Evolutionary conservation across 2,888 invertebrate species (phyloP).

Genomic region (Lomographa bimaculata): DNA sequence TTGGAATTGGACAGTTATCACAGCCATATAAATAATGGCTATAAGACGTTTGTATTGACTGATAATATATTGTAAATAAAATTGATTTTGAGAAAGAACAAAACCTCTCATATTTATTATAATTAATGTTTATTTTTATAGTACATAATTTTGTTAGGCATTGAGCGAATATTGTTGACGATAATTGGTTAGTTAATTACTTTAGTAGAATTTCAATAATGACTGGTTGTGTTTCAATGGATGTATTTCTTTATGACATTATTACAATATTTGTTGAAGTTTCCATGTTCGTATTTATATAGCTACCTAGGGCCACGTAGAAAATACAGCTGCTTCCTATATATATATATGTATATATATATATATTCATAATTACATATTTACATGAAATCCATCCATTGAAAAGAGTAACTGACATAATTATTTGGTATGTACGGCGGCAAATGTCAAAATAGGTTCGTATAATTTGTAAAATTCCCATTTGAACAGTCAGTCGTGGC

Average conservation of each 20-base stretch:
- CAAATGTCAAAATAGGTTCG: slow-evolving; percentile 33
- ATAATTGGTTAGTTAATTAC: slow-evolving; percentile 61
- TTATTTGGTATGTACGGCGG: slow-evolving; percentile 15
- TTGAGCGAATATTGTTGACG: slow-evolving; percentile 62
- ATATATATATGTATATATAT: too few relatives aligned
- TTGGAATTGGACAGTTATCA: too few relatives aligned
- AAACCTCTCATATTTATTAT: slow-evolving; percentile 75
- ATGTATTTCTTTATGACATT: slow-evolving; percentile 37
- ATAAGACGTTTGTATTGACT: slow-evolving; percentile 60
- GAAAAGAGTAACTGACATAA: slow-evolving; percentile 10
- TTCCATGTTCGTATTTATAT: slow-evolving; percentile 39
- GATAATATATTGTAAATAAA: slow-evolving; percentile 71
- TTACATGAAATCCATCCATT: slow-evolving; percentile 25
- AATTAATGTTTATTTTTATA: slow-evolving; percentile 55
- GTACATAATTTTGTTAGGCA: slow-evolving; percentile 55
- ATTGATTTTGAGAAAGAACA: slow-evolving; percentile 73
- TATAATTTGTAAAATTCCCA: slow-evolving; percentile 61
- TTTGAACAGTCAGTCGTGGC: slow-evolving; percentile 71
- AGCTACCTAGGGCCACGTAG: slow-evolving; percentile 1
- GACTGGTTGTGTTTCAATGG: slow-evolving; percentile 44
- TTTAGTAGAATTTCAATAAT: slow-evolving; percentile 57
- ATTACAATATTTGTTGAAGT: slow-evolving; percentile 53
- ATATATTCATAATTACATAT: neutral
- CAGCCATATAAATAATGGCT: too few relatives aligned
- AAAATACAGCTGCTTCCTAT: neutral